These are phyloP conservation scores for Gouania willdenowi DNA, from an alignment of 2,797 vertebrate genomes.

Conservation along the genomic window DNA sequence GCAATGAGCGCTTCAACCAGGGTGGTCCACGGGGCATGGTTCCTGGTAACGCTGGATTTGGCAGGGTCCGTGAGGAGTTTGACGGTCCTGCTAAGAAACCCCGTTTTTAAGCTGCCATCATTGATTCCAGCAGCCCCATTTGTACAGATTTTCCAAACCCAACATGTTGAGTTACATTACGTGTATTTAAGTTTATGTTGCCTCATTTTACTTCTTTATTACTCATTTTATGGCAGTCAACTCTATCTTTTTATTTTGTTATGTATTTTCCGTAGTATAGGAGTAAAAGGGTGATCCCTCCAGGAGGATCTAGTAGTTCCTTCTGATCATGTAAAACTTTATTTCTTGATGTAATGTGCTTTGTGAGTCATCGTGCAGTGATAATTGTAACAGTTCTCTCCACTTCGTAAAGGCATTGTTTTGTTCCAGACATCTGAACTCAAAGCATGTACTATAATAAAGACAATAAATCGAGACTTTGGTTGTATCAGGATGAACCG, in stretches of 20 bases:
- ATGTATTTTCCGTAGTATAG: constrained; percentile 71
- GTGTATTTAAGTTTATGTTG: constrained; percentile 84
- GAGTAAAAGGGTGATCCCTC: constrained; percentile 46
- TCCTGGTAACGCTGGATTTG: constrained; percentile 82
- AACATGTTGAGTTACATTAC: constrained; percentile 57
- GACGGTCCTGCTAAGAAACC: constrained; percentile 96
- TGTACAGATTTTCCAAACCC: constrained; percentile 62
- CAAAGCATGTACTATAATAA: constrained; percentile 95
- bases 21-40: constrained; percentile 92
- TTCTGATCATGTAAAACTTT: constrained; percentile 69
- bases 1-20: constrained; percentile 96
- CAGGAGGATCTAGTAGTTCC: constrained; percentile 53
- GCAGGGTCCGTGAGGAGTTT: constrained; percentile 98
- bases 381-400: constrained; percentile 79
- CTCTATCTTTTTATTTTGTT: constrained; percentile 66
- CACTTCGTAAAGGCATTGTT: constrained; percentile 91
- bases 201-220: constrained; percentile 90
- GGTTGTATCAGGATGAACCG: constrained; percentile 66
- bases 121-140: constrained; percentile 58
- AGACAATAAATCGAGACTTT: no score
- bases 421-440: constrained; percentile 89
- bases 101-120: constrained; percentile 84
- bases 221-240: constrained; percentile 67
- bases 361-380: constrained; percentile 78
- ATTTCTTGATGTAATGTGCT: constrained; percentile 70